Percentiles rank a stretch among this genome's conserved stretches.
Conservation (phyloP, 2,797 vertebrate species). For the Artibeus lituratus region DNA sequence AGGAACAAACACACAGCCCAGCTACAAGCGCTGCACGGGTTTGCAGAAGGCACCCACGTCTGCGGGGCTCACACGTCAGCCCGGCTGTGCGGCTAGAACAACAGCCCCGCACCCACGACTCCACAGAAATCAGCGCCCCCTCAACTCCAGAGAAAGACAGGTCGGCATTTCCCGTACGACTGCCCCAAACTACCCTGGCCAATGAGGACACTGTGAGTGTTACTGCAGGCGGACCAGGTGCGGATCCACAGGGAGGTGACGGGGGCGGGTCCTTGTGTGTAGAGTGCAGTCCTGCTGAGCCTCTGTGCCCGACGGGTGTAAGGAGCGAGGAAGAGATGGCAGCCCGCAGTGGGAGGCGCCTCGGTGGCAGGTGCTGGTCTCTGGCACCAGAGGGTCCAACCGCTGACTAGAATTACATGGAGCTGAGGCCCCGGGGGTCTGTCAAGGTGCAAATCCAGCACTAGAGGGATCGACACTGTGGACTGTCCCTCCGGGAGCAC, state of each 20-base stretch:
- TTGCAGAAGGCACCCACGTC: neutral
- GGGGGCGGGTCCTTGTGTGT: no score
- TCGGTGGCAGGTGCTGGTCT: no score
- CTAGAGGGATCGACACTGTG: no score
- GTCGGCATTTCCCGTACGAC: neutral
- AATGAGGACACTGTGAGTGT: neutral
- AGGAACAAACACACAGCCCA: neutral
- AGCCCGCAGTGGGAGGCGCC: rapidly evolving
- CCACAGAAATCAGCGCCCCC: constrained; percentile 1
- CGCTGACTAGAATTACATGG: rapidly evolving
- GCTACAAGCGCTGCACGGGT: neutral
- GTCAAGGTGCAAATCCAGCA: neutral
- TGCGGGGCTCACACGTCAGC: neutral
- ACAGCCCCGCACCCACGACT: neutral
- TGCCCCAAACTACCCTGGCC: neutral
- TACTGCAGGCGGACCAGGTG: no score
- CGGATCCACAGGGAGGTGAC: neutral
- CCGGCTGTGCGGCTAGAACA: neutral
- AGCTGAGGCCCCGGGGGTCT: neutral
- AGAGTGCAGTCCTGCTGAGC: neutral
- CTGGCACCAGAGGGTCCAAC: rapidly evolving
- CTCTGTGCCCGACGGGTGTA: neutral
- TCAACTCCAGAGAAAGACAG: neutral
- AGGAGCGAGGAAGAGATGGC: rapidly evolving
- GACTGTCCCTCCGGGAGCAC: rapidly evolving